A percentile compares a stretch with the other conserved stretches of the same genome.
These are phyloP conservation scores for Blastobasis lacticolella DNA, from an alignment of 2,888 invertebrate species.

Conservation along the genomic window DNA sequence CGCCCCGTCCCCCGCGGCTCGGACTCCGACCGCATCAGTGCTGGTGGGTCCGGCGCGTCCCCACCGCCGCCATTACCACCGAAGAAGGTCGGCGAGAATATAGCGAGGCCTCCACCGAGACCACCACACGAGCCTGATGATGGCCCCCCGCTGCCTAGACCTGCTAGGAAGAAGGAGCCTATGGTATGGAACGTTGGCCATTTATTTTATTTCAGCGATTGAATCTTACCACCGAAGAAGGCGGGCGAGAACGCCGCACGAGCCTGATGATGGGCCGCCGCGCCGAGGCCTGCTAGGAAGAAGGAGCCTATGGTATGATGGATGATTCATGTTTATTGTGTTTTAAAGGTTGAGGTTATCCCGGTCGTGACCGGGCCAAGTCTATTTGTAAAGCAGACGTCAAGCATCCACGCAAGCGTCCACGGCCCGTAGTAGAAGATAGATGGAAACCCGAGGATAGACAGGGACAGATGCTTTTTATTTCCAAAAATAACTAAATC, in stretches of 20 bases:
- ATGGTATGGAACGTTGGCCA: constrained; percentile 22
- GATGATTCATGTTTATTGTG: too few relatives aligned
- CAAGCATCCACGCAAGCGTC: too few relatives aligned
- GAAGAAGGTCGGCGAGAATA: constrained; percentile 51
- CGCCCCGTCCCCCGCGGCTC: constrained; percentile 41
- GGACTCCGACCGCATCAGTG: constrained; percentile 25
- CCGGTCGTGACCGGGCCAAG: too few relatives aligned
- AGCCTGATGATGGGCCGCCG: constrained; percentile 54
- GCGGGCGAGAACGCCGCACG: constrained; percentile 63
- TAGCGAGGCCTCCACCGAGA: constrained; percentile 75
- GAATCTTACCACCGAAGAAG: constrained; percentile 75
- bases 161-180: constrained; percentile 54
- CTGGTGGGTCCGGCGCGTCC: constrained; percentile 44
- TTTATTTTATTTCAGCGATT: too few relatives aligned
- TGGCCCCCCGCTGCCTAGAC: constrained; percentile 54
- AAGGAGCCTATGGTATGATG: constrained; percentile 50
- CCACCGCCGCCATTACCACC: constrained; percentile 81
- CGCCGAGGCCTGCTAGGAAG: constrained; percentile 49
- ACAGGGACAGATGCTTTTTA: too few relatives aligned
- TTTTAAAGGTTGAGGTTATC: too few relatives aligned
- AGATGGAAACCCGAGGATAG: too few relatives aligned
- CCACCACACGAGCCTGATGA: constrained; percentile 72
- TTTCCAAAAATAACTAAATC: too few relatives aligned
- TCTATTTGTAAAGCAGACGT: too few relatives aligned
- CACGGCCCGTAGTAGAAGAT: too few relatives aligned